Evolutionary conservation across 1,140 invertebrate genomes (phyloP), one percentile per base, ranked within the genome.

Genomic region (Lasaia peninsularis): DNA sequence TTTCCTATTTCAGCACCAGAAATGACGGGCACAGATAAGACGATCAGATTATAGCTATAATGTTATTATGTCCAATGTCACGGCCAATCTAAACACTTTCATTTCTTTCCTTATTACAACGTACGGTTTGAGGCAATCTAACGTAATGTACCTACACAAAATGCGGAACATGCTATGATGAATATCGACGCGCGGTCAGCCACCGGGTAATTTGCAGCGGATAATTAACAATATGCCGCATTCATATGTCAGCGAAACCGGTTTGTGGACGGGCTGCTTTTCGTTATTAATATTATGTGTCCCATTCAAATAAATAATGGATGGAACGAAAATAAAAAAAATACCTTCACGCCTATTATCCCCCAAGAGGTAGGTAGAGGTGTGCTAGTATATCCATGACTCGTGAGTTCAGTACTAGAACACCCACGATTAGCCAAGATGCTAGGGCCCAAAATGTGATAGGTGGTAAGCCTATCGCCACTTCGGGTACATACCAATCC

Each of bases 101-200:
- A 34, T 59, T 44, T 56, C 53, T 49, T 33, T 59, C 24, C 20
- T 34, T 18, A 32, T 35, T 56, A 56, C 52, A 24, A 52, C n/a
- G 52, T 49, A 52, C 12, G 44, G 32, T 53, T 63, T 59, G 53
- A 59, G 37, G 62, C 53, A 63, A 64, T 56, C 28, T 62, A 52
- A 56, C 53, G 55, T 64, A 62, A 63, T 50, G 53, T n/a, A 61
- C 8, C 44, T 49, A 58, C 54, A 64, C 52, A 63, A 65, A 60
- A 48, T 58, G 20, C 60, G 62, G 62, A 67, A 68, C 58, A 31
- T 60, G 35, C 21, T 49, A 59, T 62, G 50, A 54, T 55, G 60
- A 55, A 34, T 51, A 55, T 55, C 44, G 48, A 60, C 16, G 31
- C n/a, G 11, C 33, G 18, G 18, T 21, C 48, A n/a, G 18, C 48